Percentiles rank a stretch among this genome's conserved stretches.
phyloP scores from a whole-genome alignment of 2,888 invertebrate genomes.

The Epinotia ramella region DNA sequence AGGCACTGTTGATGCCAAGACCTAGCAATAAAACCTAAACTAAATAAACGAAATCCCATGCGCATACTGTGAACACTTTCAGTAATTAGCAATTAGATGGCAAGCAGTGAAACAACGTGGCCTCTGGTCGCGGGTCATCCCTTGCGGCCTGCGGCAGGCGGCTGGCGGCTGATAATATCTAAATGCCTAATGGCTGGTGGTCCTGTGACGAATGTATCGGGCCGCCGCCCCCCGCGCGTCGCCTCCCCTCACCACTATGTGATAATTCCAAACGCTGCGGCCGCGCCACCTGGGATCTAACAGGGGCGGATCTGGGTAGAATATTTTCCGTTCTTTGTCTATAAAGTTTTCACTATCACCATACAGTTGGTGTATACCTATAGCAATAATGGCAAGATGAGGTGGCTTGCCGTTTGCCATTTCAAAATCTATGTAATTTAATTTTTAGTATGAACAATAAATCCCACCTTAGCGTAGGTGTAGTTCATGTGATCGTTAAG shows the following conservation, averaged over 20 bases:
- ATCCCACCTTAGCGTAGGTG: no score
- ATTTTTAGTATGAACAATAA: no score
- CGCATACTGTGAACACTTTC: slow-evolving; percentile 78
- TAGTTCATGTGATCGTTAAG: no score
- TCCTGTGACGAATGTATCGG: slow-evolving; percentile 85
- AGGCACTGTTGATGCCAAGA: slow-evolving; percentile 25
- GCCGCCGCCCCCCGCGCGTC: slow-evolving; percentile 55
- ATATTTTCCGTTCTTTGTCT: slow-evolving; percentile 39
- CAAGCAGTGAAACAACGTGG: slow-evolving; percentile 77
- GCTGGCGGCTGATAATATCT: slow-evolving; percentile 82
- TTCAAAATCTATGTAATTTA: no score
- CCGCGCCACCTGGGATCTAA: slow-evolving; percentile 84
- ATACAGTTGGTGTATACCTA: not conserved
- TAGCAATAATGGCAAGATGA: no score
- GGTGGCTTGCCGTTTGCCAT: no score
- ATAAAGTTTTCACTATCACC: slow-evolving; percentile 27
- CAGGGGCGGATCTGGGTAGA: slow-evolving; percentile 71
- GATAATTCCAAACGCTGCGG: slow-evolving; percentile 86
- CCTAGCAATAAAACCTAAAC: slow-evolving; percentile 32
- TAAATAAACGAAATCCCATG: slow-evolving; percentile 52
- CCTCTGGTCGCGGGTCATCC: slow-evolving; percentile 81
- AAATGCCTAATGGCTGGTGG: slow-evolving; percentile 86
- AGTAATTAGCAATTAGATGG: slow-evolving; percentile 67
- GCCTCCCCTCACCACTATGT: slow-evolving; percentile 79
- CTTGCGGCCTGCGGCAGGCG: slow-evolving; percentile 54